A percentile compares a stretch with the other conserved stretches of the same genome.
Evolutionary conservation across 2,113 vertebrate species (phyloP).

Genomic region (Lampris incognitus): DNA sequence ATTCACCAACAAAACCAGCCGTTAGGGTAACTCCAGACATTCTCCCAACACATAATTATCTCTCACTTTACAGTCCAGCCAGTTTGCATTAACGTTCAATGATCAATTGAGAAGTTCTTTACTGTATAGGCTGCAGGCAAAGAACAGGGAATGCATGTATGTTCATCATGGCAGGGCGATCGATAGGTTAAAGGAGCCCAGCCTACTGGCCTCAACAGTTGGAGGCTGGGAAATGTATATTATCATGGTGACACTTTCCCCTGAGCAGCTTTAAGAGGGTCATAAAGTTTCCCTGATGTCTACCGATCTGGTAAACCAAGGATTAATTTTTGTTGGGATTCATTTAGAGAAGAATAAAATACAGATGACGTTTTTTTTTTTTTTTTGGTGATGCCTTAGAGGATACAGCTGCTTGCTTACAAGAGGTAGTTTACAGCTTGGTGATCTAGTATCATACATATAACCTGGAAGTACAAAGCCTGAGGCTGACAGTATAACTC

Average conservation of each 20-base stretch:
- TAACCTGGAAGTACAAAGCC: slow-evolving; percentile 30
- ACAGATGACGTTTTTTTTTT: slow-evolving; percentile 53
- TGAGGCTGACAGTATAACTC: not conserved
- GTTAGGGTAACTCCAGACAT: not conserved
- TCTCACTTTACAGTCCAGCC: slow-evolving; percentile 39
- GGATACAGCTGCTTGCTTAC: slow-evolving; percentile 27
- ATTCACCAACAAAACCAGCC: not conserved
- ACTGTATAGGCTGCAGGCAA: slow-evolving; percentile 52
- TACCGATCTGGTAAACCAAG: slow-evolving; percentile 34
- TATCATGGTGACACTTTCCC: slow-evolving; percentile 35
- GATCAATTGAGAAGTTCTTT: slow-evolving; percentile 15
- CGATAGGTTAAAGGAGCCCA: slow-evolving; percentile 29
- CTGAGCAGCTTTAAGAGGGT: slow-evolving; percentile 49
- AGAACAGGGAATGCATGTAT: slow-evolving; percentile 26
- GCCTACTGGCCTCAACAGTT: slow-evolving; percentile 26
- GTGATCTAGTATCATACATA: not conserved
- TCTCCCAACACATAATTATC: slow-evolving; percentile 18
- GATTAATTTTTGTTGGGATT: slow-evolving; percentile 38
- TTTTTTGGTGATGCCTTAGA: slow-evolving; percentile 13
- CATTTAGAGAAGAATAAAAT: slow-evolving; percentile 28
- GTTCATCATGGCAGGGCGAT: slow-evolving; percentile 43
- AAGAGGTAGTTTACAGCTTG: slow-evolving; percentile 28
- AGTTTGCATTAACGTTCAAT: slow-evolving; percentile 53
- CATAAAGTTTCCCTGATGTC: slow-evolving; percentile 53
- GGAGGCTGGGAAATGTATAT: slow-evolving; percentile 51